Percentiles rank a stretch among this genome's conserved stretches.
Evolutionary conservation across 2,113 vertebrate species (phyloP).

Genomic region (Montifringilla adamsi): DNA sequence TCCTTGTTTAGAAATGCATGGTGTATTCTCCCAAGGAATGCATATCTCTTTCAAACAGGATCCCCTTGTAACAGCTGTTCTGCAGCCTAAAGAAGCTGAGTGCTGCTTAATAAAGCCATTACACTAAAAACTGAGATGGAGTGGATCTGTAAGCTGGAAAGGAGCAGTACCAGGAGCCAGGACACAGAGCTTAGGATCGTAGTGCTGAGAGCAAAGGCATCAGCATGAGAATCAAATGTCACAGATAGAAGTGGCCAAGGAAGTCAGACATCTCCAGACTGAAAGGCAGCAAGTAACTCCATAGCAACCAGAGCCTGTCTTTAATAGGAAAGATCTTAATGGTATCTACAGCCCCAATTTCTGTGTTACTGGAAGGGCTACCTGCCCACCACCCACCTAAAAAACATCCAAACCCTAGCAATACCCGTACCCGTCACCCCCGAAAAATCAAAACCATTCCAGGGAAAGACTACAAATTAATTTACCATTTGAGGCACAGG

Average conservation of each 20-base stretch:
- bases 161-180: not conserved
- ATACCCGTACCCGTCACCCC: fast-evolving
- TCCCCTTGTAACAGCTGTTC: not conserved
- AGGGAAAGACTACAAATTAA: not conserved
- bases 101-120: not conserved
- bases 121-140: not conserved
- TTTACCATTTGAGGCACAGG: not conserved
- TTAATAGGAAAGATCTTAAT: not conserved
- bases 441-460: not conserved
- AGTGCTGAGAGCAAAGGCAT: not conserved
- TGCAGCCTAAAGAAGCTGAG: not conserved
- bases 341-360: not conserved
- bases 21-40: not conserved
- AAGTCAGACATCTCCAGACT: not conserved
- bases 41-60: not conserved
- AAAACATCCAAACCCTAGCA: not conserved
- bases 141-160: not conserved
- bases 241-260: not conserved
- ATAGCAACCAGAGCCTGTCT: not conserved
- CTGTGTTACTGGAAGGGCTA: not conserved
- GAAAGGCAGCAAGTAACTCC: not conserved
- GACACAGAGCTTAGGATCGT: not conserved
- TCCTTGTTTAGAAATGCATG: not conserved
- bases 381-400: fast-evolving
- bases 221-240: not conserved